phyloP scores from a whole-genome alignment of 2,797 vertebrate species.

The Rhinatrema bivittatum region DNA sequence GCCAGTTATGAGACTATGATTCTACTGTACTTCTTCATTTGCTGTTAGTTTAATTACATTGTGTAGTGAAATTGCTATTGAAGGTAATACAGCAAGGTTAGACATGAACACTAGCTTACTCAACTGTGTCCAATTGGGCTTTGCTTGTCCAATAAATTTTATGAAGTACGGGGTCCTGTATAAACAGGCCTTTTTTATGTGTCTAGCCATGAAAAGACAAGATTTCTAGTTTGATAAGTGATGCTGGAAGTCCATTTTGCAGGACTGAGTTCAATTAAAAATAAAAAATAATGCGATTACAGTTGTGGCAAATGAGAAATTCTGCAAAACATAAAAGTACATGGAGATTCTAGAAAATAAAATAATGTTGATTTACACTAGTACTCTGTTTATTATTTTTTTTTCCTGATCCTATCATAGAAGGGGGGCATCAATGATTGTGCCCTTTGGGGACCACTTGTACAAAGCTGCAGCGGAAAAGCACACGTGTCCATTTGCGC shows the following conservation, averaged over 20 bases:
- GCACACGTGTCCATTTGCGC: no score
- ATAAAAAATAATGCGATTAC: no score
- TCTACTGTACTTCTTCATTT: conserved; percentile 22
- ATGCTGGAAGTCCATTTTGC: neutral
- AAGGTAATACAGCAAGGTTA: conserved; percentile 21
- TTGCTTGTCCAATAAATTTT: neutral
- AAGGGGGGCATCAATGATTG: no score
- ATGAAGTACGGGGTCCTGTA: neutral
- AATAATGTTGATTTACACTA: no score
- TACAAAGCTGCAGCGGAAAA: no score
- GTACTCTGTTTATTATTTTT: no score
- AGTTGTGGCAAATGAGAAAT: no score
- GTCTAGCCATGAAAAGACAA: neutral
- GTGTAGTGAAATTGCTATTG: conserved; percentile 30
- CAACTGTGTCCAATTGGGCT: conserved; percentile 15
- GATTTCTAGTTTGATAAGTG: neutral
- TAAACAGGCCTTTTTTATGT: no score
- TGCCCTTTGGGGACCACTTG: no score
- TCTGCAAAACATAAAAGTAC: no score
- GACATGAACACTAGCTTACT: conserved; percentile 14
- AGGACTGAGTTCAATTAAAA: neutral
- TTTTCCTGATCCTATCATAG: no score
- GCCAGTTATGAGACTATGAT: conserved; percentile 30
- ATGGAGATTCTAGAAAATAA: no score
- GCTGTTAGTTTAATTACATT: conserved; percentile 32